Conservation (phyloP, 2,888 invertebrate species). For the Drosophila anomalipes region DNA sequence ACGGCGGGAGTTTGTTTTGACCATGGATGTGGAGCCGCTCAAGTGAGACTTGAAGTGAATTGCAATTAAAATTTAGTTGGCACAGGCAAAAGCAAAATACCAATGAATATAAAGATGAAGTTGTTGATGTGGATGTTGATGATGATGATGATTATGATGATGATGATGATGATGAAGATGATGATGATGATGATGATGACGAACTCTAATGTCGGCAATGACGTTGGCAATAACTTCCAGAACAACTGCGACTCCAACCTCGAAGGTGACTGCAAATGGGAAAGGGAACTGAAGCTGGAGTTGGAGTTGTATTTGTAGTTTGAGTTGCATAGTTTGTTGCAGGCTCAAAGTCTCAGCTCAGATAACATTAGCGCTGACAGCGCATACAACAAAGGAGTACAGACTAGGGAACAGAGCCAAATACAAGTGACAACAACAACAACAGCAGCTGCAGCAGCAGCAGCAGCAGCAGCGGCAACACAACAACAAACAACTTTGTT, state of each 20-base stretch:
- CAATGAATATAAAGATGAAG: slow-evolving; percentile 10
- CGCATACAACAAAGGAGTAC: slow-evolving; percentile 43
- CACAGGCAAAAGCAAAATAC: slow-evolving; percentile 21
- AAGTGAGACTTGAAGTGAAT: slow-evolving; percentile 52
- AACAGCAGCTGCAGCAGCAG: slow-evolving; percentile 1
- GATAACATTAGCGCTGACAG: slow-evolving; percentile 76
- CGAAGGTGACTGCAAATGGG: slow-evolving; percentile 27
- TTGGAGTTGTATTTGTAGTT: not conserved
- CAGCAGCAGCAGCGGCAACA: not conserved
- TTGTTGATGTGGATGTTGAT: not conserved
- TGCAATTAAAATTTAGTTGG: slow-evolving; percentile 64
- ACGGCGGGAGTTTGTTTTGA: slow-evolving; percentile 25
- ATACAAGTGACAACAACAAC: slow-evolving; percentile 8
- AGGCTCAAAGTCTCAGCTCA: slow-evolving; percentile 53
- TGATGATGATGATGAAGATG: slow-evolving; percentile 18
- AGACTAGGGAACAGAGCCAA: slow-evolving; percentile 13
- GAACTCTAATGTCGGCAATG: slow-evolving; percentile 52
- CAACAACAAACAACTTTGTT: slow-evolving; percentile 67
- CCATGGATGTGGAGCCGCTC: slow-evolving; percentile 12
- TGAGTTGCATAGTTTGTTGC: slow-evolving; percentile 21
- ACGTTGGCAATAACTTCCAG: slow-evolving; percentile 31
- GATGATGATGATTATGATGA: slow-evolving; percentile 1
- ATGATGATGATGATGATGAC: slow-evolving; percentile 18
- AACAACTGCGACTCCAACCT: slow-evolving; percentile 25
- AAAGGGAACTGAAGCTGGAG: slow-evolving; percentile 7